phyloP scores from a whole-genome alignment of 2,888 invertebrate species.

The Melanotus villosus region DNA sequence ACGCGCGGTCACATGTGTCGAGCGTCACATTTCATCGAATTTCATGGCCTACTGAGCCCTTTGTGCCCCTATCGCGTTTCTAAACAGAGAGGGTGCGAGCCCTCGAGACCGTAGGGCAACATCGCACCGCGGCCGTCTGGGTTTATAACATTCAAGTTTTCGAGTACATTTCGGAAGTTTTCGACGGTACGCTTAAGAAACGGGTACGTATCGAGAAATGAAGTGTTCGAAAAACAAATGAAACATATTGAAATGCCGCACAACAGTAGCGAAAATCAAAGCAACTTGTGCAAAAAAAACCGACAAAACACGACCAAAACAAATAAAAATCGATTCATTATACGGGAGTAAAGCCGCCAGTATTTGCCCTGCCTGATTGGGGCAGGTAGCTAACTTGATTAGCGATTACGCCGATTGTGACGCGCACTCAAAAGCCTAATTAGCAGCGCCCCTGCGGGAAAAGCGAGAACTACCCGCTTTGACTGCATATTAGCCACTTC shows the following conservation, averaged over 20 bases:
- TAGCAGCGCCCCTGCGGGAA: slow-evolving; percentile 62
- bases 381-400: slow-evolving; percentile 69
- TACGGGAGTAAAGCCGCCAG: slow-evolving; percentile 59
- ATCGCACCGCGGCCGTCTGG: slow-evolving; percentile 27
- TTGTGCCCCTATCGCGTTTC: slow-evolving; percentile 62
- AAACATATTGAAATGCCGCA: slow-evolving; percentile 30
- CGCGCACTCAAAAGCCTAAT: slow-evolving; percentile 69
- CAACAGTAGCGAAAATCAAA: slow-evolving; percentile 43
- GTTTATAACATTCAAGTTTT: slow-evolving; percentile 24
- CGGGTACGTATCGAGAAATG: neutral
- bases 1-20: slow-evolving; percentile 54
- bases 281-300: slow-evolving; percentile 39
- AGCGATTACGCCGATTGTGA: slow-evolving; percentile 70
- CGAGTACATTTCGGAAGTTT: neutral
- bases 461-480: slow-evolving; percentile 54
- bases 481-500: slow-evolving; percentile 40
- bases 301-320: slow-evolving; percentile 61
- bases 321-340: slow-evolving; percentile 68
- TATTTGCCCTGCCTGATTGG: slow-evolving; percentile 66
- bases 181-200: neutral
- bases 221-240: neutral
- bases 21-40: slow-evolving; percentile 72
- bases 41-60: slow-evolving; percentile 68
- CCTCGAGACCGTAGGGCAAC: slow-evolving; percentile 41
- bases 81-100: slow-evolving; percentile 55